Conservation (phyloP, 1,140 invertebrate species). For the Rhyzopertha dominica region DNA sequence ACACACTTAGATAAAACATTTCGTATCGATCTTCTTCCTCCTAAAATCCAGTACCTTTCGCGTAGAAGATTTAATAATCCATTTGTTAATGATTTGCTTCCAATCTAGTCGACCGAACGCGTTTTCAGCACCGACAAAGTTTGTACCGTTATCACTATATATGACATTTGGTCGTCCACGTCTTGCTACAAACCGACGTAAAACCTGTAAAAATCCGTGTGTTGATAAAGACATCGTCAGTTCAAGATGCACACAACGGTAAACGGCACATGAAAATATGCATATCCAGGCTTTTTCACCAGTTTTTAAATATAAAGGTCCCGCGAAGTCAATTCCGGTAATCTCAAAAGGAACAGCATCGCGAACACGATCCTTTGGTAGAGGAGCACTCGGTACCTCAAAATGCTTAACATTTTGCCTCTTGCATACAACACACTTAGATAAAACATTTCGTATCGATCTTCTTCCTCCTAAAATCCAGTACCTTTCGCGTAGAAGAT, state of each 20-base stretch:
- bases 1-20: no score
- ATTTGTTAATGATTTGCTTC: conserved; percentile 14
- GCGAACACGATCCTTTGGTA: conserved; percentile 23
- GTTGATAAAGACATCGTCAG: conserved; percentile 33
- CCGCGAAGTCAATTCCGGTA: conserved; percentile 34
- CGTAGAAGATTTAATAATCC: no score
- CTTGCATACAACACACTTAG: conserved; percentile 9
- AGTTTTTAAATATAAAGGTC: conserved; percentile 28
- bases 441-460: not conserved
- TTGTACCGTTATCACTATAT: conserved; percentile 45
- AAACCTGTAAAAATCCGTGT: conserved; percentile 31
- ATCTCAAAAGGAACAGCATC: conserved; percentile 28
- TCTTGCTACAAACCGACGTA: conserved; percentile 37
- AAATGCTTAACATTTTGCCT: conserved; percentile 14
- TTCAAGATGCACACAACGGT: conserved; percentile 42
- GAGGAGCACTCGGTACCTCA: conserved; percentile 1
- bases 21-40: no score
- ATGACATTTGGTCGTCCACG: conserved; percentile 42
- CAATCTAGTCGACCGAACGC: conserved; percentile 30
- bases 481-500: conserved; percentile 22
- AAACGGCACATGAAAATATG: conserved; percentile 34
- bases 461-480: conserved; percentile 14
- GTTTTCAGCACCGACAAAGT: conserved; percentile 37
- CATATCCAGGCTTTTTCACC: conserved; percentile 34
- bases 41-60: no score